A percentile compares a stretch with the other conserved stretches of the same genome.
Evolutionary conservation across 2,888 invertebrate species (phyloP).

Genomic region (Nesidiocoris tenuis): DNA sequence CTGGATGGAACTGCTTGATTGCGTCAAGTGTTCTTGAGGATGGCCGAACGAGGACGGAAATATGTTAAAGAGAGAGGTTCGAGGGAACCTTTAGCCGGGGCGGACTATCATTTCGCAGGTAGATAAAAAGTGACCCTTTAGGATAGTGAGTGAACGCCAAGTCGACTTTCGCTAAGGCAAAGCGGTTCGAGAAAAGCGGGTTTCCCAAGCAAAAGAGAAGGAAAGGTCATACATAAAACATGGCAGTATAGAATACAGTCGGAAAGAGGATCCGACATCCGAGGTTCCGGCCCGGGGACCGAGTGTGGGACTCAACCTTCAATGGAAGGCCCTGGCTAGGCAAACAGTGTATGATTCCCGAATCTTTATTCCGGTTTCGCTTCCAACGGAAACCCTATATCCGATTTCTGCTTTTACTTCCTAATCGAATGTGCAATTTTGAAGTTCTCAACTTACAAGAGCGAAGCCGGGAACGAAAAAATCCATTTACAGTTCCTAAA

Average conservation of each 20-base stretch:
- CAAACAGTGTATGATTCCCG: neutral
- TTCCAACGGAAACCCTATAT: neutral
- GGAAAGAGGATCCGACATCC: neutral
- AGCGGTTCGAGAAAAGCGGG: neutral
- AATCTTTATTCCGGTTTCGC: neutral
- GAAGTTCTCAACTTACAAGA: no score
- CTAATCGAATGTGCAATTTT: neutral
- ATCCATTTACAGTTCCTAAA: no score
- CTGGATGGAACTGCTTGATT: neutral
- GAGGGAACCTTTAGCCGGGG: no score
- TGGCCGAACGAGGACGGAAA: neutral
- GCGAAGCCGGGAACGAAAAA: no score
- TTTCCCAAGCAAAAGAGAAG: neutral
- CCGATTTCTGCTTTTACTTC: neutral
- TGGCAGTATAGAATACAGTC: conserved; percentile 24
- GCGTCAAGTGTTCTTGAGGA: neutral
- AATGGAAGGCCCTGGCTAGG: neutral
- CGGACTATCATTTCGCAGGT: neutral
- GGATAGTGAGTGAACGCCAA: neutral
- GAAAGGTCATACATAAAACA: conserved; percentile 22
- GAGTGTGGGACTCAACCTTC: neutral
- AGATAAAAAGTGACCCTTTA: neutral
- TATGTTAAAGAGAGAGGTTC: neutral
- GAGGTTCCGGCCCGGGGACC: neutral
- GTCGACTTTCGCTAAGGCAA: neutral